phyloP scores from a whole-genome alignment of 2,888 invertebrate genomes.

The Trisateles emortualis region DNA sequence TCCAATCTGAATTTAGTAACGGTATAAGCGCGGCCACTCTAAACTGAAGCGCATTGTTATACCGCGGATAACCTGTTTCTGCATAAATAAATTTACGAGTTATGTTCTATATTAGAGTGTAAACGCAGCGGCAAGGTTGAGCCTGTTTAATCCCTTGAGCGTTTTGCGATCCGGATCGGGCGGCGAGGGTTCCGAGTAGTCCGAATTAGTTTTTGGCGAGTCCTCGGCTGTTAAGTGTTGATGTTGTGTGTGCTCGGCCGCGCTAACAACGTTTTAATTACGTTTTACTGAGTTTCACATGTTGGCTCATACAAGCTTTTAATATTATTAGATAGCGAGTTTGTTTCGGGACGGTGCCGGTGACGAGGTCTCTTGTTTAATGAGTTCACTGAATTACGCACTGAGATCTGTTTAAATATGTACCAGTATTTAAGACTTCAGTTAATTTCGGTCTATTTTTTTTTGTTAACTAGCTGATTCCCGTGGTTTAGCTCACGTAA shows the following conservation, averaged over 20 bases:
- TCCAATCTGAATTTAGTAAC: slow-evolving; percentile 13
- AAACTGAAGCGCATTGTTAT: slow-evolving; percentile 6
- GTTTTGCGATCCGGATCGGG: slow-evolving; percentile 54
- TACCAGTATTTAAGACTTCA: slow-evolving; percentile 12
- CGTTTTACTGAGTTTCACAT: slow-evolving; percentile 61
- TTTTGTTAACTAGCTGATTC: too few species aligned
- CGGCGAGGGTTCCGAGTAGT: slow-evolving; percentile 50
- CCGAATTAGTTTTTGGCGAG: slow-evolving; percentile 77
- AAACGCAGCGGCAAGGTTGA: slow-evolving; percentile 55
- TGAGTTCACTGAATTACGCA: slow-evolving; percentile 40
- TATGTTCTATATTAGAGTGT: slow-evolving; percentile 50
- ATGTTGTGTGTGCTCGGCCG: slow-evolving; percentile 66
- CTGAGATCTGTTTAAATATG: slow-evolving; percentile 22
- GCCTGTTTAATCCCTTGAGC: slow-evolving; percentile 61
- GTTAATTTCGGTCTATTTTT: slow-evolving; percentile 27
- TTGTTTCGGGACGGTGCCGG: slow-evolving; percentile 57
- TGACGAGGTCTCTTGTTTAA: slow-evolving; percentile 50
- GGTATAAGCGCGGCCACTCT: not conserved
- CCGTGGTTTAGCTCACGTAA: too few species aligned
- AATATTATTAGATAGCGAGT: slow-evolving; percentile 58
- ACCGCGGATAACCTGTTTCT: slow-evolving; percentile 8
- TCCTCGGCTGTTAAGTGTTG: slow-evolving; percentile 67
- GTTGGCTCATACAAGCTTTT: slow-evolving; percentile 61
- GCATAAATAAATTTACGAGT: slow-evolving; percentile 33
- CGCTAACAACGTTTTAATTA: slow-evolving; percentile 79